Evolutionary conservation across 2,888 invertebrate genomes (phyloP).

Genomic region (Gisinianus flammeolus): DNA sequence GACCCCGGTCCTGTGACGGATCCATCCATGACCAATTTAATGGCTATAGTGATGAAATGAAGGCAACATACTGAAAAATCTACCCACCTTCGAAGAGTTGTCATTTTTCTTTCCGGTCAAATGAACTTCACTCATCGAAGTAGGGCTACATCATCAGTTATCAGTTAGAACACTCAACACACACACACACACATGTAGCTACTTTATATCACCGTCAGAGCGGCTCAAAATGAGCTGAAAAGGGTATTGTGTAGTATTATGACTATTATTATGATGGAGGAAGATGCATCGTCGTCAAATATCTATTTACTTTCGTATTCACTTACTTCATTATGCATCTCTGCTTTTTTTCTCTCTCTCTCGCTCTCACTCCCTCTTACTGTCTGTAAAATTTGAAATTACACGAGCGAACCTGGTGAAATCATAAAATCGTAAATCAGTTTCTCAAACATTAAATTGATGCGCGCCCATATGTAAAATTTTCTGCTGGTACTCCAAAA

Average conservation of each 20-base stretch:
- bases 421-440: constrained; percentile 19
- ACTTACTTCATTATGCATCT: neutral
- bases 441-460: neutral
- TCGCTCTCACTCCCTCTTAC: neutral
- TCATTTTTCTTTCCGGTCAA: constrained; percentile 17
- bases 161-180: neutral
- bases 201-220: neutral
- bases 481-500: neutral
- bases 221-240: neutral
- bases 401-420: constrained; percentile 1
- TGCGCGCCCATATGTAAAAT: constrained; percentile 10
- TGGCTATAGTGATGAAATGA: constrained; percentile 41
- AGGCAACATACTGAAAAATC: constrained; percentile 16
- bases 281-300: neutral
- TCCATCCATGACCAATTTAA: constrained; percentile 49
- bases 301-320: constrained; percentile 6
- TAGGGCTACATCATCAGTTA: neutral
- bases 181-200: neutral
- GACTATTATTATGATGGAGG: neutral
- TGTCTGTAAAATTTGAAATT: neutral
- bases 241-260: neutral
- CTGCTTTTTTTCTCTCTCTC: too few species aligned
- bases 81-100: constrained; percentile 7
- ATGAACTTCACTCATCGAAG: neutral
- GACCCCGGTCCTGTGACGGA: constrained; percentile 37